A percentile compares a stretch with the other conserved stretches of the same genome.
Conservation (phyloP, 2,113 vertebrate species). For the Pteronura brasiliensis region DNA sequence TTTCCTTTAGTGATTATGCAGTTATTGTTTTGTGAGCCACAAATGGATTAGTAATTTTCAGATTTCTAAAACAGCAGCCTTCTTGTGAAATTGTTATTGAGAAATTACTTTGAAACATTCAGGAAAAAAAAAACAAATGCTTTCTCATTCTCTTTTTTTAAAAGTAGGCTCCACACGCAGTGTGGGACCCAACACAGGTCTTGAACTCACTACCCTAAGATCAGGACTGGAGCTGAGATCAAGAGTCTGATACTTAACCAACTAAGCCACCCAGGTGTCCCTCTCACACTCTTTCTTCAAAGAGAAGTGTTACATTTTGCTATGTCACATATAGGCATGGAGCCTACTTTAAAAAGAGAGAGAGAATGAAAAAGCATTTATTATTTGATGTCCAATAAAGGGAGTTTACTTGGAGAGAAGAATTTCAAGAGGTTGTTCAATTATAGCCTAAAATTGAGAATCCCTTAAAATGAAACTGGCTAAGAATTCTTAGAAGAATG, state of each 20-base stretch:
- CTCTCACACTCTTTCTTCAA: neutral
- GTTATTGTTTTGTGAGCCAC: neutral
- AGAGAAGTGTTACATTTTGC: neutral
- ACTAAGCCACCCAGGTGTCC: neutral
- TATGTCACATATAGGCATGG: neutral
- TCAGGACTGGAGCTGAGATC: neutral
- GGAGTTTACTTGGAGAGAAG: neutral
- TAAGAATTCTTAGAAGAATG: neutral
- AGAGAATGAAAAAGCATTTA: neutral
- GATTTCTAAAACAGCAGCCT: neutral
- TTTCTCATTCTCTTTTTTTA: neutral
- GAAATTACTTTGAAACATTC: slow-evolving; percentile 16
- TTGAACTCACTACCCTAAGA: neutral
- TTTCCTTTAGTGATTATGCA: neutral
- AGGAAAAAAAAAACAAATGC: neutral
- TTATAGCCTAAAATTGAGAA: slow-evolving; percentile 10
- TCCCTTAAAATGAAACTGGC: neutral
- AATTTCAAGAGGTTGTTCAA: neutral
- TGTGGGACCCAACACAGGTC: neutral
- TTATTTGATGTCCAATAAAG: neutral
- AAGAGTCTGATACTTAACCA: neutral
- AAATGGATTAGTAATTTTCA: neutral
- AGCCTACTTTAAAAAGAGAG: too few relatives aligned
- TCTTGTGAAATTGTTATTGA: neutral
- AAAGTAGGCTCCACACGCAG: neutral